Evolutionary conservation across 1,140 invertebrate genomes (phyloP).

Genomic region (Pectinophora gossypiella): DNA sequence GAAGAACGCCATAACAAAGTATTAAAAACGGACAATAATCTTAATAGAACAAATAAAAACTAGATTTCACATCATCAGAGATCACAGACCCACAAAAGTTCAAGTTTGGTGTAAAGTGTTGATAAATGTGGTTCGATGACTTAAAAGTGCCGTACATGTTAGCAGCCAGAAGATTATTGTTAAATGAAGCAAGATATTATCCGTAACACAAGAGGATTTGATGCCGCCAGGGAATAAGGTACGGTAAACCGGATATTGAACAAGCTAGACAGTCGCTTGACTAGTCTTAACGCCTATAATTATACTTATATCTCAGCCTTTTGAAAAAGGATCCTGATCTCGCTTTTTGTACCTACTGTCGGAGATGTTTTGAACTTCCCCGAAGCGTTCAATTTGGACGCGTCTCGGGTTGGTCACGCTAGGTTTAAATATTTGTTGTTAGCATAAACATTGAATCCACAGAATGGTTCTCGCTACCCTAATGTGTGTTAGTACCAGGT

Average conservation of each 20-base stretch:
- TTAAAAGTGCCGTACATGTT: constrained; percentile 23
- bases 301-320: constrained; percentile 14
- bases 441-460: constrained; percentile 26
- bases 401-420: constrained; percentile 30
- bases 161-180: constrained; percentile 13
- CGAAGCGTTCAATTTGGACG: constrained; percentile 23
- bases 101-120: constrained; percentile 54
- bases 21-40: not conserved
- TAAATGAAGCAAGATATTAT: constrained; percentile 46
- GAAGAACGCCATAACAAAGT: not conserved
- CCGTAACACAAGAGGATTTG: constrained; percentile 43
- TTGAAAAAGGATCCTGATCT: constrained; percentile 23
- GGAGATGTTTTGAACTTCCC: constrained; percentile 6
- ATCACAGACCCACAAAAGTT: constrained; percentile 22
- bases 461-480: constrained; percentile 22
- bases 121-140: constrained; percentile 40
- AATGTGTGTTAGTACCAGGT: constrained; percentile 40
- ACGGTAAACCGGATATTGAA: constrained; percentile 64
- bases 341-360: constrained; percentile 14
- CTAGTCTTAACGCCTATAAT: constrained; percentile 40
- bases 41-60: not conserved
- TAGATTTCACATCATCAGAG: not conserved
- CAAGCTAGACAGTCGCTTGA: constrained; percentile 47
- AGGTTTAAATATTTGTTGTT: constrained; percentile 48
- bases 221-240: constrained; percentile 62